Evolutionary conservation across 2,113 vertebrate genomes (phyloP).

Genomic region (Conger conger): DNA sequence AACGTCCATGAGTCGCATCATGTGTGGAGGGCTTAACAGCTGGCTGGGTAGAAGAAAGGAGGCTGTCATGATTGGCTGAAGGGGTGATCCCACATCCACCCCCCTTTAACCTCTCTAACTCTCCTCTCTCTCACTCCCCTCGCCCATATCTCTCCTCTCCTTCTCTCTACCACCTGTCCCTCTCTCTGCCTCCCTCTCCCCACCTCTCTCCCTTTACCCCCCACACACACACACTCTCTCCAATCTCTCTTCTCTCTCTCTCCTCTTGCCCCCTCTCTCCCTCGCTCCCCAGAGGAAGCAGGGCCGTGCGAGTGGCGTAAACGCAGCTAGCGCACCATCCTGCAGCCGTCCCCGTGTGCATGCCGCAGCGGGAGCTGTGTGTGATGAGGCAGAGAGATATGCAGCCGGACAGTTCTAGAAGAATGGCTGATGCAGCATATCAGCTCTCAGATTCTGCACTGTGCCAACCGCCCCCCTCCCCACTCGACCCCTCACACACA

Average conservation of each 20-base stretch:
- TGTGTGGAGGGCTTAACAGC: not conserved
- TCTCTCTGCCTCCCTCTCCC: not conserved
- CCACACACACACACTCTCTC: no score
- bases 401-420: not conserved
- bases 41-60: not conserved
- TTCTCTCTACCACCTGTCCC: not conserved
- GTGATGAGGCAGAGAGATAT: not conserved
- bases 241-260: not conserved
- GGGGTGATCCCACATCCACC: not conserved
- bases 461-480: no score
- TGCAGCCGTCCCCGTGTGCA: not conserved
- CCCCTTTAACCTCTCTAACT: not conserved
- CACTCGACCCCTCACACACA: no score
- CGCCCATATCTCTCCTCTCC: not conserved
- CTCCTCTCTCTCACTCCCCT: not conserved
- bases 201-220: not conserved
- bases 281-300: not conserved
- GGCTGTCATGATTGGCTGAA: not conserved
- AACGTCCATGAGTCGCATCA: not conserved
- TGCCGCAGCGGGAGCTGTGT: not conserved
- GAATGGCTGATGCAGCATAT: not conserved
- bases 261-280: no score
- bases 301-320: not conserved
- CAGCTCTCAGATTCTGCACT: not conserved
- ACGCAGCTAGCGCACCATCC: not conserved